Base-by-base conservation (phyloP, 2,797 vertebrate species). In the Phoxinus dragarum region DNA sequence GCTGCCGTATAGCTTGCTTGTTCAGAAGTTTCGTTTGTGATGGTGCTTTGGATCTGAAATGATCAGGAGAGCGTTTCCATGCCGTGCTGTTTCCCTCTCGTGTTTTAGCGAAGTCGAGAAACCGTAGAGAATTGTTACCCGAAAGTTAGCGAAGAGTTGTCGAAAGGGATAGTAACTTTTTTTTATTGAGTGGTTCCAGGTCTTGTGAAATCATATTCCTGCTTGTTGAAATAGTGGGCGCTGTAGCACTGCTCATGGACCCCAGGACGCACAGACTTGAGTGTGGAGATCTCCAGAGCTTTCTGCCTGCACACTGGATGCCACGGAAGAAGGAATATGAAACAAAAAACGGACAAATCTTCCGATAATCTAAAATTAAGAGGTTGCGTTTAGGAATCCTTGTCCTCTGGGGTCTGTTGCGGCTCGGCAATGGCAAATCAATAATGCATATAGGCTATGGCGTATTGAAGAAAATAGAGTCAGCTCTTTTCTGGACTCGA, bases 161-260 rank as follows among this genome's bases (percentile, higher is more conserved):
- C 93, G 94, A 94, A 93, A 95, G 93, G 95, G 93, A 96, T 90
- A 93, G 93, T 94, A 97, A 97, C 96, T 97, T 97, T 95, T 93
- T 49, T 94, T 95, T 92, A 93, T 90, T 92, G 93, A 95, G 95
- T 91, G 91, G 91, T 94, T 96, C 94, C 93, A 95, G 94, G 95
- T 96, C 95, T 96, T 94, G 96, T 95, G 97, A 96, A 97, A 96
- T 96, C 92, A 94, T 96, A 95, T 97, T 97, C 97, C 97, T 94
- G 92, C 92, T 93, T 96, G 91, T 92, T 95, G 95, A 94, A 97
- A 96, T 97, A 97, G 98, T 99, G 98, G 98, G 97, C 98, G 97
- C 98, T 98, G 95, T 96, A 96, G 96, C 91, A 94, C 96, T 91
- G 94, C 95, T 94, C 94, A 94, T 94, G 96, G 90, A 91, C 90